Base-by-base conservation (phyloP, 2,113 vertebrate genomes). In the Gallinago paraguaiae region DNA sequence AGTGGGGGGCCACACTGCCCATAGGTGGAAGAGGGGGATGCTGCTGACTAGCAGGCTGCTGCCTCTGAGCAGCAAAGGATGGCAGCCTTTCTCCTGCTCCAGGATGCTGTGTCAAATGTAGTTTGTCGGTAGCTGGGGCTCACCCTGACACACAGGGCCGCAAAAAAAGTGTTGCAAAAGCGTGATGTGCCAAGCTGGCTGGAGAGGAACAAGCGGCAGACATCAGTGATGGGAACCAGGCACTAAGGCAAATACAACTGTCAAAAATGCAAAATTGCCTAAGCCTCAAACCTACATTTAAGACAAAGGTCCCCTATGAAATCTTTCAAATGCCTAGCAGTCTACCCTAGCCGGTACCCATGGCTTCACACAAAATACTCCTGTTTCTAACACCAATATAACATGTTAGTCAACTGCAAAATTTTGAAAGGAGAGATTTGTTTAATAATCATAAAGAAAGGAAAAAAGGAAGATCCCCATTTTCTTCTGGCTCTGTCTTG, bases 331-430 rank as follows among this genome's bases (percentile, higher is more conserved):
- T 8, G 5, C 23, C 37, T 60, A 45, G 18, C 31, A 60, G 27
- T 23, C 45, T 60, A 33, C 30, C 37, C 45, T 24, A 75, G 43
- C 46, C 13, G 33, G 11, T 16, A 39, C 28, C 56, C 0, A 0
- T 13, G 50, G 46, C 14, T 75, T 86, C 59, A 65, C 16, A 53
- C 14, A 69, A 82, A 64, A 24, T 5, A 0, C 3, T 68, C 12
- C 39, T 45, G 6, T 86, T 88, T 89, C 43, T 82, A 79, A 64
- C 18, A 46, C 10, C 13, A 59, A 4, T 30, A 45, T 3, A 72
- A 64, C 3, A 3, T 17, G 13, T 6, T 51, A 71, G 9, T 25
- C 45, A 54, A 18, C 39, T 69, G 65, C 14, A 70, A 41, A 91
- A 60, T 31, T 75, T 28, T 71, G 25, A 78, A 59, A 51, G 11